phyloP scores from a whole-genome alignment of 2,113 vertebrate genomes.

The Scomber japonicus region DNA sequence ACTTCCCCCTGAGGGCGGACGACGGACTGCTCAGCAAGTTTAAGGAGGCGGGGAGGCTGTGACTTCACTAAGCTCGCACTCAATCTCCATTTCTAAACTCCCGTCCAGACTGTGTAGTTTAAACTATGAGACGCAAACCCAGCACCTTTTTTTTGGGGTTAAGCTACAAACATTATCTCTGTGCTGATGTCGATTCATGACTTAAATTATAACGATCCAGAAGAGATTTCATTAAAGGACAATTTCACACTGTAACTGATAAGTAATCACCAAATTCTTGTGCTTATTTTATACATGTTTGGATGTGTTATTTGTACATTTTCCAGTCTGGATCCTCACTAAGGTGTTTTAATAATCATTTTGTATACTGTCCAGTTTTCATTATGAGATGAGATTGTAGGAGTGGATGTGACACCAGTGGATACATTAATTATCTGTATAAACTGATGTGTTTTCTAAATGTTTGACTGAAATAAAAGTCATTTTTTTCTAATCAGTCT shows the following conservation, averaged over 20 bases:
- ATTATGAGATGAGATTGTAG: background rate
- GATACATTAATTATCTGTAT: background rate
- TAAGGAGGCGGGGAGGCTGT: slow-evolving; percentile 84
- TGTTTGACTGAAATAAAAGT: slow-evolving; percentile 9
- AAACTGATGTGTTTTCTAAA: background rate
- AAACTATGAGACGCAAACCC: background rate
- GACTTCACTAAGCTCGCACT: background rate
- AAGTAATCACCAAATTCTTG: background rate
- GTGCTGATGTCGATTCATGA: background rate
- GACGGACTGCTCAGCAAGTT: slow-evolving; percentile 87
- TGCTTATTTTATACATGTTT: background rate
- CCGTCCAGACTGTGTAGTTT: background rate
- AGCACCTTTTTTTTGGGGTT: background rate
- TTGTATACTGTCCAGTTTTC: background rate
- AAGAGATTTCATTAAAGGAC: background rate
- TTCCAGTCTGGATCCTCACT: background rate
- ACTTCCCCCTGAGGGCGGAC: slow-evolving; percentile 87
- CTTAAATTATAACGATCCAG: background rate
- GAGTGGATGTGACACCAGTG: background rate
- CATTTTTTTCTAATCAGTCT: background rate
- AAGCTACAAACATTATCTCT: background rate
- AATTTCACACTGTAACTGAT: background rate
- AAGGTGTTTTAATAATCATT: background rate
- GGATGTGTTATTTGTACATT: background rate
- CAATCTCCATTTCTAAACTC: too few species aligned